phyloP scores from a whole-genome alignment of 2,113 vertebrate genomes.

The Dryoscopus gambensis region DNA sequence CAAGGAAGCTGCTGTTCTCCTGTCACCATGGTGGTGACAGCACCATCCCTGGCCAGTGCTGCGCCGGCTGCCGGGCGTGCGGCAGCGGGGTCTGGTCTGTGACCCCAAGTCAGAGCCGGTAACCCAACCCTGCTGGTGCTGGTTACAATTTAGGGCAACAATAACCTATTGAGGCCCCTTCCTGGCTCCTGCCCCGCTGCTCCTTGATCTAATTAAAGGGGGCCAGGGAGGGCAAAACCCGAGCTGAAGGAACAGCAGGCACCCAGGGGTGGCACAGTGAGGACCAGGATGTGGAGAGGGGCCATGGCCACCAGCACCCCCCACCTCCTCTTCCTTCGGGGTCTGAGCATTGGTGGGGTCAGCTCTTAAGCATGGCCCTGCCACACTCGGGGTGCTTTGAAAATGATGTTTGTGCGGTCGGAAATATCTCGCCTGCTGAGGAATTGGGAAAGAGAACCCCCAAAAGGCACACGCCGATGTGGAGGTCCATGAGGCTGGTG shows the following conservation, averaged over 20 bases:
- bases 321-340: rapidly evolving
- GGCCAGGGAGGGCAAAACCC: neutral
- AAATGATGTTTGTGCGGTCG: rapidly evolving
- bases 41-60: rapidly evolving
- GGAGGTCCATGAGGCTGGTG: neutral
- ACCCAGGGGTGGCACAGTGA: neutral
- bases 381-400: rapidly evolving
- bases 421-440: neutral
- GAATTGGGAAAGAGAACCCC: neutral
- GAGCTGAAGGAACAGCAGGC: neutral
- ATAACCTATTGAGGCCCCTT: slow-evolving; percentile 52
- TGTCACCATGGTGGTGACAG: rapidly evolving
- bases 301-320: rapidly evolving
- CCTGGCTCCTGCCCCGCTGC: slow-evolving; percentile 27
- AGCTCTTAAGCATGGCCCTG: neutral
- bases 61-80: rapidly evolving
- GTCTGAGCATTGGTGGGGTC: too few species aligned
- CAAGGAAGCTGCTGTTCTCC: neutral
- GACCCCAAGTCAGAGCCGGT: neutral
- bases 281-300: rapidly evolving
- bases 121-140: slow-evolving; percentile 27
- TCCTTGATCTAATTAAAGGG: slow-evolving; percentile 45
- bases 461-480: neutral
- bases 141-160: slow-evolving; percentile 66
- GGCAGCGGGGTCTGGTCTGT: neutral